Evolutionary conservation across 2,888 invertebrate genomes (phyloP).

Genomic region (Acheta domesticus): DNA sequence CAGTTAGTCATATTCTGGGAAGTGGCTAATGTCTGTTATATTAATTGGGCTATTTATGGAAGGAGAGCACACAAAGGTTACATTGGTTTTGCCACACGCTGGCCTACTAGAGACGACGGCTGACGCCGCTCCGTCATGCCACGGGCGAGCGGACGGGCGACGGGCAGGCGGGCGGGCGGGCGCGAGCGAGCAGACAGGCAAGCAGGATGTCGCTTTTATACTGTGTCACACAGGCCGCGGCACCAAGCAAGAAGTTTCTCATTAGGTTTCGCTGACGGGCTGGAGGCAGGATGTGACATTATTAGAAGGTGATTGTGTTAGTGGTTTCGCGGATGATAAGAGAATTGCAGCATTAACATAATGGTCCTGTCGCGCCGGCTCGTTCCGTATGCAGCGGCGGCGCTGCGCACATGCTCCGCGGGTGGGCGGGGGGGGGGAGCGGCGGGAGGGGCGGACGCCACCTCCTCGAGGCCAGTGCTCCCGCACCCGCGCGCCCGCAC

Average conservation of each 20-base stretch:
- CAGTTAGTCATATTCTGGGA: conserved; percentile 1
- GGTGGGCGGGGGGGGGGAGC: too few species aligned
- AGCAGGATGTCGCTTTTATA: conserved; percentile 11
- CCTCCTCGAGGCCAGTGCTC: too few species aligned
- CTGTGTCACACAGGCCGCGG: conserved; percentile 9
- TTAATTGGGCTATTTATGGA: not conserved
- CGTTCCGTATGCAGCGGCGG: not conserved
- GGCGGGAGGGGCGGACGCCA: too few species aligned
- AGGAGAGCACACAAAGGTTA: not conserved
- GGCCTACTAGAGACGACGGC: too few species aligned
- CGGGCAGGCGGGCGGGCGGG: not conserved
- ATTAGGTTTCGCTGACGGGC: not conserved
- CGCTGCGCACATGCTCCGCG: not conserved
- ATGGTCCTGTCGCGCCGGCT: conserved; percentile 1
- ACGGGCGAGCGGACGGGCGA: too few species aligned
- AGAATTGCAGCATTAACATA: conserved; percentile 18
- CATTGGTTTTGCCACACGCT: not conserved
- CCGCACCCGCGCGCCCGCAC: too few species aligned
- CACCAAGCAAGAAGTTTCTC: conserved; percentile 18
- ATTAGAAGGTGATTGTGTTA: conserved; percentile 18
- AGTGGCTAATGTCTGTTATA: not conserved
- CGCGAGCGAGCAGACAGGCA: not conserved
- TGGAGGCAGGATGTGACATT: conserved; percentile 1
- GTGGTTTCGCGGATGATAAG: conserved; percentile 18
- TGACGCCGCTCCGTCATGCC: too few species aligned